Conservation (phyloP, 2,888 invertebrate genomes). For the Dyspetes luteomarginatus region DNA sequence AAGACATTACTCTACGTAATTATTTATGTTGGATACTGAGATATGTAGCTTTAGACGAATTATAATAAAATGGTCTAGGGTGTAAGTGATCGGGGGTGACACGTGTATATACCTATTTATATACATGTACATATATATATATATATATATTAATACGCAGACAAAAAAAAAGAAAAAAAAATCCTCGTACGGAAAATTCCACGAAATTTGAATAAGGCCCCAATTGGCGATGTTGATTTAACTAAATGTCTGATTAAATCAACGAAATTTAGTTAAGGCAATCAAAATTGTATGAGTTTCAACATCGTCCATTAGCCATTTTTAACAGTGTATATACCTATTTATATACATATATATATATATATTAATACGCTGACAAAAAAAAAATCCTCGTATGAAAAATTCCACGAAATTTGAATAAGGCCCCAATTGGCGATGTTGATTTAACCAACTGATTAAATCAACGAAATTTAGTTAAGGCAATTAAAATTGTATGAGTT, state of each 20-base stretch:
- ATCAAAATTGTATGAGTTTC: no score
- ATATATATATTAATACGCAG: constrained; percentile 29
- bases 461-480: no score
- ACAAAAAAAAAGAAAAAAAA: no score
- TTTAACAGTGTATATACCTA: constrained; percentile 12
- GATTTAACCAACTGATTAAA: no score
- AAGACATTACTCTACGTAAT: constrained; percentile 38
- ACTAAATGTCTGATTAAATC: no score
- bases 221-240: not conserved
- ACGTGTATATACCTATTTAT: constrained; percentile 51
- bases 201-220: no score
- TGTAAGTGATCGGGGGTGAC: constrained; percentile 44
- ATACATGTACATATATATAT: constrained; percentile 5
- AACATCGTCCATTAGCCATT: not conserved
- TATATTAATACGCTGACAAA: constrained; percentile 24
- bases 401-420: no score
- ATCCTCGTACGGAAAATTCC: no score
- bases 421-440: no score
- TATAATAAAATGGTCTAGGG: constrained; percentile 45
- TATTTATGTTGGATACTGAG: constrained; percentile 26
- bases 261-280: no score
- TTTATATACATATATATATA: constrained; percentile 9
- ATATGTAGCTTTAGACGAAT: constrained; percentile 35
- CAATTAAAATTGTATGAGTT: no score
- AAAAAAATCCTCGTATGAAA: no score